A percentile compares a stretch with the other conserved stretches of the same genome.
Evolutionary conservation across 2,888 invertebrate genomes (phyloP).

Genomic region (Drosophila nr. fundita): DNA sequence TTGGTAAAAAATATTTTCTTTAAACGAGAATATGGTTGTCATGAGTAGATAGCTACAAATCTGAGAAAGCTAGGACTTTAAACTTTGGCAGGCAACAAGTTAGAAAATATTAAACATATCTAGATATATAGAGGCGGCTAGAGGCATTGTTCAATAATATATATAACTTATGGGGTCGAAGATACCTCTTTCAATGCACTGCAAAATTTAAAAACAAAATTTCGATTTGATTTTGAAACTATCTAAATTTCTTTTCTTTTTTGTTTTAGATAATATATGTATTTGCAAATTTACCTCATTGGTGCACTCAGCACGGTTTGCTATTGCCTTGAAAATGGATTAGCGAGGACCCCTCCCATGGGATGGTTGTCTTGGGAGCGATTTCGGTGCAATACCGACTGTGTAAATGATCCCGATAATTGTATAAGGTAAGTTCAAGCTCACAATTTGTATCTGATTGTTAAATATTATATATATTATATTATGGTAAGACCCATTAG

Average conservation of each 20-base stretch:
- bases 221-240: not conserved
- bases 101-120: too few species aligned
- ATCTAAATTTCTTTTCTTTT: not conserved
- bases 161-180: not conserved
- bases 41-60: not conserved
- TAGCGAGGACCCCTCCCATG: conserved; percentile 89
- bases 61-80: not conserved
- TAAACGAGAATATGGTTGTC: not conserved
- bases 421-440: conserved; percentile 87
- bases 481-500: not conserved
- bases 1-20: not conserved
- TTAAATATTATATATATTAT: not conserved
- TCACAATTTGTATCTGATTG: not conserved
- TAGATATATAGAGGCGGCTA: not conserved
- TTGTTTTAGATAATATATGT: conserved; percentile 30
- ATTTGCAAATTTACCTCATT: conserved; percentile 33
- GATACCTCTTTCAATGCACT: not conserved
- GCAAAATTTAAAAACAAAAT: not conserved
- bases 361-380: conserved; percentile 89
- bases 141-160: not conserved
- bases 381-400: conserved; percentile 88
- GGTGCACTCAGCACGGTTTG: conserved; percentile 36
- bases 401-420: conserved; percentile 87
- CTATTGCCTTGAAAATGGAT: conserved; percentile 86
- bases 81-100: not conserved